These are phyloP conservation scores for Papilio dardanus DNA, from an alignment of 1,140 invertebrate species.

Conservation along the genomic window DNA sequence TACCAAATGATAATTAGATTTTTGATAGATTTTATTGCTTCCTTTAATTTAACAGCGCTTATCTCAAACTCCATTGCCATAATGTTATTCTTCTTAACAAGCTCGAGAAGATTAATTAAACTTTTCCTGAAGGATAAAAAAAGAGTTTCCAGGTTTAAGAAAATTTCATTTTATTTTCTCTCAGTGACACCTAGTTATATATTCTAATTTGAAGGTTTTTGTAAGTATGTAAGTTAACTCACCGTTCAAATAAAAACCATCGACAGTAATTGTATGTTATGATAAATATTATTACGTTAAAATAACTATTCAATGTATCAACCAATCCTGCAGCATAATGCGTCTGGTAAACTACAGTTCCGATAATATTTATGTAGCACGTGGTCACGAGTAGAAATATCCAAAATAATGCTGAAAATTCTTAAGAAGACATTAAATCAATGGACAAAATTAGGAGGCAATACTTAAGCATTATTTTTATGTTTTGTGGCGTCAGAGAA, in stretches of 20 bases:
- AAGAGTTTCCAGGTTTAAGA: too few relatives aligned
- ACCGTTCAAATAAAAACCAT: constrained; percentile 65
- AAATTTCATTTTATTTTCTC: too few relatives aligned
- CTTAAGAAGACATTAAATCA: not conserved
- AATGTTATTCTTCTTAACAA: constrained; percentile 38
- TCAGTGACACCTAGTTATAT: too few relatives aligned
- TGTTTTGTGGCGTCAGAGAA: too few relatives aligned
- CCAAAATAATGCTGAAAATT: constrained; percentile 61
- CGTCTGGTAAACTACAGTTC: constrained; percentile 54
- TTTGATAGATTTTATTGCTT: constrained; percentile 37
- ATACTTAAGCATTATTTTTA: too few relatives aligned
- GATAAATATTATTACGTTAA: constrained; percentile 57
- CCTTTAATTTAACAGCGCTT: constrained; percentile 25
- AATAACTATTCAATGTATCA: constrained; percentile 61
- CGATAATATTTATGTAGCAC: constrained; percentile 59
- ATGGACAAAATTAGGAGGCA: too few relatives aligned
- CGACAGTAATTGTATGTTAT: constrained; percentile 57
- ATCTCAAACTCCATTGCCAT: constrained; percentile 34
- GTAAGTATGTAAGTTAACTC: too few relatives aligned
- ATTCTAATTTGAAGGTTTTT: too few relatives aligned
- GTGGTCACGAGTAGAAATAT: constrained; percentile 53
- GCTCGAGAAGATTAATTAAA: constrained; percentile 13
- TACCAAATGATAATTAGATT: constrained; percentile 41
- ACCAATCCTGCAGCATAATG: constrained; percentile 48
- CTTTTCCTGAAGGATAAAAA: not conserved